These are phyloP conservation scores for Eulemur rufifrons DNA, from an alignment of 2,113 vertebrate species.

Conservation along the genomic window DNA sequence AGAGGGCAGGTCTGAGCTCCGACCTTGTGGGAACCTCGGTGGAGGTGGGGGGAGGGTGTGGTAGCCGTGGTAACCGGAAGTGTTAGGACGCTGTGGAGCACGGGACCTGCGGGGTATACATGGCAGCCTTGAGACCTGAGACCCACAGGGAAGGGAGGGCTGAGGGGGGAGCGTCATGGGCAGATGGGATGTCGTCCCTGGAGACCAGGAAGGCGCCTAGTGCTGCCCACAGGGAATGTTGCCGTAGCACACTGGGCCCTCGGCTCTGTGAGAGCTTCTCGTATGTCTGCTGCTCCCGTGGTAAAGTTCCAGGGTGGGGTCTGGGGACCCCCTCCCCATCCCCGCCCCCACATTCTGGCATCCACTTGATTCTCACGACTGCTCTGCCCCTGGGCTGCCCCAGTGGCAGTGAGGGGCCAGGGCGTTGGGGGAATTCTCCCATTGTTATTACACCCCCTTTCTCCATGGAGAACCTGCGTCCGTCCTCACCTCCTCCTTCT, in stretches of 20 bases:
- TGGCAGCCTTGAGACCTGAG: not conserved
- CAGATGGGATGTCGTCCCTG: not conserved
- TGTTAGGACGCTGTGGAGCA: not conserved
- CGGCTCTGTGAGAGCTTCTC: not conserved
- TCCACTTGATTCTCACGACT: not conserved
- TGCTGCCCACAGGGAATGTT: not conserved
- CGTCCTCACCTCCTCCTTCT: not conserved
- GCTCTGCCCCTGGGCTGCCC: not conserved
- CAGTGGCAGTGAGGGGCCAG: too few relatives aligned
- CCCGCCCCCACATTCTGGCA: rapidly evolving
- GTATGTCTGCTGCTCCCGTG: not conserved
- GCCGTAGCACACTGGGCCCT: rapidly evolving
- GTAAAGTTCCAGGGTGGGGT: too few relatives aligned
- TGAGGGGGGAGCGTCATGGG: not conserved
- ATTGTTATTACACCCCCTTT: too few relatives aligned
- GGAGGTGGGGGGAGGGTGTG: not conserved
- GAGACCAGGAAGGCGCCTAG: not conserved
- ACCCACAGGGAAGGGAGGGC: not conserved
- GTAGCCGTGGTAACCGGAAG: not conserved
- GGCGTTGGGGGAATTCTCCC: rapidly evolving
- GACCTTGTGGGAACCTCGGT: not conserved
- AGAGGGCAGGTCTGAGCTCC: not conserved
- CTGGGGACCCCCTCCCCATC: rapidly evolving
- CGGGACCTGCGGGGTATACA: not conserved
- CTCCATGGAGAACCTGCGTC: not conserved